Evolutionary conservation across 2,113 vertebrate species (phyloP), one percentile per base, ranked within the genome.

Genomic region (Dinomys branickii): DNA sequence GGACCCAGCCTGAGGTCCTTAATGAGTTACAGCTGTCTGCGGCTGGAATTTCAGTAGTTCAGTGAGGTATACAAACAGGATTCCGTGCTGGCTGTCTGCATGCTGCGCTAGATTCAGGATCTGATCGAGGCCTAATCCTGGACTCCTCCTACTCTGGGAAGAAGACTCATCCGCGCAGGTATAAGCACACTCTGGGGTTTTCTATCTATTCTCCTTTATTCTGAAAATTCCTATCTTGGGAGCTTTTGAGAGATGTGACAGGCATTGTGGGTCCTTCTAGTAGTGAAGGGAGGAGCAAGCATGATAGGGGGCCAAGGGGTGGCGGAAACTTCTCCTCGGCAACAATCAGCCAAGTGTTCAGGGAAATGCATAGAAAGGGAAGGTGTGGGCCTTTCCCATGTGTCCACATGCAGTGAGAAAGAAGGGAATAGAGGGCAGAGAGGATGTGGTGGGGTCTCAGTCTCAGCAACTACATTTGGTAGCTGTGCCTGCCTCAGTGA

Each of bases 1-100:
- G 96, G 91, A 85, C 88, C 73, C 90, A 83, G 88, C 28, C 99
- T 98, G 99, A 99, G 99, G 99, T 99, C 99, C 99, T 98, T 99
- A 98, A 98, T 98, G 97, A 91, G 97, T 98, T 85, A 28, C 24
- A 95, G 95, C 54, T 98, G 98, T 98, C 99, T 98, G 99, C 98
- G 98, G 98, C 94, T 98, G 98, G 97, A 96, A 97, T 98, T 97
- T 97, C 98, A 35, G 98, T 98, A 98, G 93, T 63, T 98, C 98
- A 97, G 98, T 99, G 98, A 99, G 98, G 99, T 99, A 99, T 98
- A 98, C 97, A 98, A 98, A 98, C 97, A 38, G 19, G 85, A 83
- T 44, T 98, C 98, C 93, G 95, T 0, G 28, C 7, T 20, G 89
- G 86, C 86, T 52, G 0, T 67, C 35, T 58, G 67, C 54, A 30